Conservation (phyloP, 2,113 vertebrate genomes). For the Todiramphus saurophagus region DNA sequence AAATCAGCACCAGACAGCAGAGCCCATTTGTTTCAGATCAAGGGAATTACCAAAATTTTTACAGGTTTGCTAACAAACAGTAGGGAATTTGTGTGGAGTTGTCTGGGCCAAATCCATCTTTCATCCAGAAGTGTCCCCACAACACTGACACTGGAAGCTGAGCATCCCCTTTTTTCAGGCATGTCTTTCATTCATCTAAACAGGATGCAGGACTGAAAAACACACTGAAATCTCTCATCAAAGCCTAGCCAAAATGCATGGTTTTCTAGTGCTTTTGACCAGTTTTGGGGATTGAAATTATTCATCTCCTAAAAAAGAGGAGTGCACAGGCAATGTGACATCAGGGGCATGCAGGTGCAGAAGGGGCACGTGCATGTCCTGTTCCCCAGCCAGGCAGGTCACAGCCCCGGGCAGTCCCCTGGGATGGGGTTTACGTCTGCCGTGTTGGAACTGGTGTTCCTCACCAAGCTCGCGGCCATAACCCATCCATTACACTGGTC, state of each 20-base stretch:
- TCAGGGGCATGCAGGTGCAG: not conserved
- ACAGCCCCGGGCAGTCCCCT: not conserved
- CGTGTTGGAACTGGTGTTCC: not conserved
- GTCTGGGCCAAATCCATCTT: not conserved
- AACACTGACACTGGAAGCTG: not conserved
- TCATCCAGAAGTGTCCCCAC: not conserved
- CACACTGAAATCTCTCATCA: not conserved
- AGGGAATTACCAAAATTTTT: constrained; percentile 38
- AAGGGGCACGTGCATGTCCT: not conserved
- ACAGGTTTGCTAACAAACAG: constrained; percentile 31
- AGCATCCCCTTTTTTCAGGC: not conserved
- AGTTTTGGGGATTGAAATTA: not conserved
- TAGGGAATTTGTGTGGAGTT: not conserved
- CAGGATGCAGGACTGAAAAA: not conserved
- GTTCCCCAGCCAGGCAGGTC: not conserved
- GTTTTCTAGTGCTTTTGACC: not conserved
- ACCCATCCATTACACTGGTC: not conserved
- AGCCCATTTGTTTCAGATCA: constrained; percentile 56
- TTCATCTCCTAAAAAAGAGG: not conserved
- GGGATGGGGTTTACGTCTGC: not conserved
- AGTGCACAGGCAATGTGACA: too few relatives aligned
- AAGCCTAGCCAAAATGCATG: not conserved
- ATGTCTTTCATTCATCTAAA: not conserved
- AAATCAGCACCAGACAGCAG: constrained; percentile 53
- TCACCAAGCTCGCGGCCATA: not conserved